Evolutionary conservation across 2,888 invertebrate genomes (phyloP), one percentile per base, ranked within the genome.

Genomic region (Zygothrica quintamaculata): DNA sequence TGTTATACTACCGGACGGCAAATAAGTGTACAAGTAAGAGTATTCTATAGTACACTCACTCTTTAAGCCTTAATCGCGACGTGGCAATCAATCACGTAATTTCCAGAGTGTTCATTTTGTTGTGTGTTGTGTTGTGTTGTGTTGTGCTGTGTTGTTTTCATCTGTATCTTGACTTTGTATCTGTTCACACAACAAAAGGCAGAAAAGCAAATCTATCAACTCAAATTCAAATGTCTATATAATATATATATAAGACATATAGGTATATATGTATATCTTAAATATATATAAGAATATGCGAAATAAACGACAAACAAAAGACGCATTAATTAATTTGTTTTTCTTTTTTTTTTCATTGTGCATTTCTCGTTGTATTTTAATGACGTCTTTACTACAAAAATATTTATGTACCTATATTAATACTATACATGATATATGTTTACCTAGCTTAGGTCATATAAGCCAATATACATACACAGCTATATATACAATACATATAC

Each of bases 61-160:
- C 58, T 43, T 60, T 67, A 29, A 40, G 51, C 42, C 37, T 68
- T 77, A 84, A 88, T 88, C 87, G 68, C 70, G 44, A 42, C 56
- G 46, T 36, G 60, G 64, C 82, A 66, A 86, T 86, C 87, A 85
- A 88, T 86, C 86, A 86, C 86, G 86, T 86, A 86, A 65, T 81
- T 74, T 61, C 66, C 87, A 73, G 59, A 81, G 62, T 73, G 84
- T 84, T 87, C 59, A 62, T 64, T 68, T 67, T 59, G 77, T 65
- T 59, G 18, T n/a, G n/a, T n/a, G n/a, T n/a, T n/a, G n/a, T n/a
- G n/a, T n/a, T n/a, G n/a, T n/a, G n/a, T n/a, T n/a, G n/a, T n/a
- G n/a, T n/a, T n/a, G n/a, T n/a, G n/a, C n/a, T n/a, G n/a, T 22
- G 2, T 22, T 22, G 74, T 78, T 77, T 73, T 65, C 67, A 84